A percentile compares a stretch with the other conserved stretches of the same genome.
Evolutionary conservation across 1,140 invertebrate genomes (phyloP).

Genomic region (Drosophila funebris): DNA sequence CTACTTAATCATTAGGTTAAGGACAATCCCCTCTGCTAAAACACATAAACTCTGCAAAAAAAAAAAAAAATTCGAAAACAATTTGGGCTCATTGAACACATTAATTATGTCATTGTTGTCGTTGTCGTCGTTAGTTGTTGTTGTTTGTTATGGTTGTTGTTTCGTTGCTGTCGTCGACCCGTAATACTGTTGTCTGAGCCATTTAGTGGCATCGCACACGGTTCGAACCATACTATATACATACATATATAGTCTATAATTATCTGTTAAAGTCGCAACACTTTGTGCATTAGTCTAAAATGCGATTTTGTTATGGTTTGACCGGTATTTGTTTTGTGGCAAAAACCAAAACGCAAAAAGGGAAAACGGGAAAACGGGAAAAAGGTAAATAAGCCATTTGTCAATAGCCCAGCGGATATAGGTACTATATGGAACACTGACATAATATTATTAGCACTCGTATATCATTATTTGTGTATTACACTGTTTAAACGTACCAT

Average conservation of each 20-base stretch:
- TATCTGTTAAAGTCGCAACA: constrained; percentile 49
- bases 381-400: constrained; percentile 70
- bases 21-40: constrained; percentile 5
- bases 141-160: constrained; percentile 2
- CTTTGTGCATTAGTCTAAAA: constrained; percentile 46
- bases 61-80: constrained; percentile 15
- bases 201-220: constrained; percentile 49
- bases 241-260: constrained; percentile 51
- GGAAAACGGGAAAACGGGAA: no score
- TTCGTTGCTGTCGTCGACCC: constrained; percentile 27
- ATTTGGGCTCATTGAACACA: constrained; percentile 36
- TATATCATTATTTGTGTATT: constrained; percentile 32
- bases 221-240: constrained; percentile 13
- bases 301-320: constrained; percentile 46
- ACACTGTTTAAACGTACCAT: constrained; percentile 13
- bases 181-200: constrained; percentile 11
- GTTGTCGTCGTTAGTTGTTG: constrained; percentile 6
- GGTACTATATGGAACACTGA: neutral
- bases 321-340: constrained; percentile 12
- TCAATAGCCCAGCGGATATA: constrained; percentile 50
- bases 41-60: constrained; percentile 1
- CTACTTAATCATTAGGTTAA: neutral
- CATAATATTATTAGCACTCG: constrained; percentile 22
- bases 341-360: neutral
- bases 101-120: constrained; percentile 55